Conservation (phyloP, 1,140 invertebrate species). For the Chlorops oryzae region DNA sequence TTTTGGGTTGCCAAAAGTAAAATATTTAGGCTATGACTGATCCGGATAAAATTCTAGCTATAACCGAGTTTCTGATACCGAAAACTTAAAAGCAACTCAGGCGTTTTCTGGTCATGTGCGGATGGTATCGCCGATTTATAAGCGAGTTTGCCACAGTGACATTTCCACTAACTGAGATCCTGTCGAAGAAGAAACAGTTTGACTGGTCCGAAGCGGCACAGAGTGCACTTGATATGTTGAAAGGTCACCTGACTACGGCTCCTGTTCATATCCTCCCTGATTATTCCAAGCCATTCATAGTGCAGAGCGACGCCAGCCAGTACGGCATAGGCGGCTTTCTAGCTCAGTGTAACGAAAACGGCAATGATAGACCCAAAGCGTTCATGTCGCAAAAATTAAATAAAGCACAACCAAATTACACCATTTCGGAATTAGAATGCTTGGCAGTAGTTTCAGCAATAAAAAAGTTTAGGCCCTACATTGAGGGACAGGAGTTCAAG, state of each 20-base stretch:
- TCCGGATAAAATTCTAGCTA: constrained; percentile 7
- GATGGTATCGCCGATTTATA: constrained; percentile 7
- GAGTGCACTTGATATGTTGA: background rate
- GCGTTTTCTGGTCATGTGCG: constrained; percentile 7
- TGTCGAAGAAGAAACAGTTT: constrained; percentile 29
- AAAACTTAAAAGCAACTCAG: constrained; percentile 3
- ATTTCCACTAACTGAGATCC: constrained; percentile 41
- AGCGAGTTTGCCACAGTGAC: constrained; percentile 12
- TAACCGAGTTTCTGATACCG: constrained; percentile 4
- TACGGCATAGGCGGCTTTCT: constrained; percentile 4
- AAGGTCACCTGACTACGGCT: background rate
- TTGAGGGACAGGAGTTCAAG: too few relatives aligned
- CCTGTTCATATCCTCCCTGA: constrained; percentile 14
- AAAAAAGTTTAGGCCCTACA: too few relatives aligned
- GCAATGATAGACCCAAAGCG: constrained; percentile 7
- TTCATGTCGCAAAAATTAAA: constrained; percentile 9
- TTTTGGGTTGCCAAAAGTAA: constrained; percentile 38
- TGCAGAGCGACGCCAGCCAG: constrained; percentile 14
- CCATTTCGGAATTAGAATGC: constrained; percentile 7
- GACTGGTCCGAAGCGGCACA: constrained; percentile 29
- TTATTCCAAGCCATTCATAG: constrained; percentile 15
- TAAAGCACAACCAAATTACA: constrained; percentile 10
- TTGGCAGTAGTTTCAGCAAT: too few relatives aligned
- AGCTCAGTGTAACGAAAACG: constrained; percentile 1
- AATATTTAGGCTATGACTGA: constrained; percentile 10